phyloP scores from a whole-genome alignment of 2,113 vertebrate genomes.

The Cettia cetti region DNA sequence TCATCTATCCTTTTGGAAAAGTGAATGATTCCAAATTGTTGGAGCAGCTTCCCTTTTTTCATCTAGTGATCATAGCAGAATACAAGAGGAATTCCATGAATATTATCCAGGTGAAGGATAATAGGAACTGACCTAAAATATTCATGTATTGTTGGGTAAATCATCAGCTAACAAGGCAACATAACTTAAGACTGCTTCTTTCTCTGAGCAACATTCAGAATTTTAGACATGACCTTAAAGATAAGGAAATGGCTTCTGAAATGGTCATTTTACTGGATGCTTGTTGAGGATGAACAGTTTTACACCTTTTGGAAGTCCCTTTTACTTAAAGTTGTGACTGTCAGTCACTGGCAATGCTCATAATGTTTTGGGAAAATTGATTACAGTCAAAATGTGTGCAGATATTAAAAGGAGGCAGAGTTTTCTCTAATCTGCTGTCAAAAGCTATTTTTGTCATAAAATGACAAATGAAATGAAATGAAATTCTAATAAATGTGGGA shows the following conservation, averaged over 20 bases:
- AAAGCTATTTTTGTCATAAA: constrained; percentile 35
- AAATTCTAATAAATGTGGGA: not conserved
- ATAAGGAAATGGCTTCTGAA: not conserved
- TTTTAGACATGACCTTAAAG: not conserved
- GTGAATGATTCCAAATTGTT: not conserved
- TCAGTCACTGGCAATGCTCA: not conserved
- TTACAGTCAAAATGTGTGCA: not conserved
- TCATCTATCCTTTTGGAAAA: not conserved
- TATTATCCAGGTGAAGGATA: not conserved
- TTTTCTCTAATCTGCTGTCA: not conserved
- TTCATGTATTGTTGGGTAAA: not conserved
- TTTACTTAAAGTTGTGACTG: not conserved
- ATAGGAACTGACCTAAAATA: not conserved
- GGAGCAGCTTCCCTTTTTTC: not conserved
- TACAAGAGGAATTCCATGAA: not conserved
- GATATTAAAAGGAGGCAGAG: not conserved
- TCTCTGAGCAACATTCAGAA: not conserved
- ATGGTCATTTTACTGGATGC: not conserved
- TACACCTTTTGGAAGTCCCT: not conserved
- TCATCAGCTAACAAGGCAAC: not conserved
- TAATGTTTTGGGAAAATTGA: not conserved
- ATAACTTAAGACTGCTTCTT: not conserved
- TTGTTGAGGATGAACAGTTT: not conserved
- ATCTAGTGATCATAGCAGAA: not conserved
- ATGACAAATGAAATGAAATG: constrained; percentile 17